phyloP scores from a whole-genome alignment of 2,113 vertebrate species.

The Hucho hucho region DNA sequence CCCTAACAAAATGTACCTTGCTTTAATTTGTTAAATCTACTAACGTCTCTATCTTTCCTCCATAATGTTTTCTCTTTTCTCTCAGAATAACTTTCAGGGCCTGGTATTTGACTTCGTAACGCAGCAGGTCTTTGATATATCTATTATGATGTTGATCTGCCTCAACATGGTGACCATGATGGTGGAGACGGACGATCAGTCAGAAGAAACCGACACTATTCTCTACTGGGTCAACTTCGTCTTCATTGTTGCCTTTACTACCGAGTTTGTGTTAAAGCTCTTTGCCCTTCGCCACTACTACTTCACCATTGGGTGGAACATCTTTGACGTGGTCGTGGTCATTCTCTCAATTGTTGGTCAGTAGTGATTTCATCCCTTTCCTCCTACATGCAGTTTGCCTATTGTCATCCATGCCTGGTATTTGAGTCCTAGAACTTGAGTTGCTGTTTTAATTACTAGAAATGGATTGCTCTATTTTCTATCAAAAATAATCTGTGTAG shows the following conservation, averaged over 20 bases:
- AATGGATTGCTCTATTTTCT: too few relatives aligned
- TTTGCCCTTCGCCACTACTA: conserved; percentile 97
- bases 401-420: not conserved
- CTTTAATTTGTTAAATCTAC: not conserved
- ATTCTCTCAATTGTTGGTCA: conserved; percentile 98
- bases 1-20: too few relatives aligned
- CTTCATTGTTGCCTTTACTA: conserved; percentile 94
- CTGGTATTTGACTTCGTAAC: conserved; percentile 97
- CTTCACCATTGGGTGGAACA: conserved; percentile 98
- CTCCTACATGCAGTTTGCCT: not conserved
- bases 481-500: too few relatives aligned
- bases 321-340: conserved; percentile 98
- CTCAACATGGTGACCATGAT: conserved; percentile 99
- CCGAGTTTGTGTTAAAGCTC: conserved; percentile 95
- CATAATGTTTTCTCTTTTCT: conserved; percentile 7
- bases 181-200: conserved; percentile 96
- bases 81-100: conserved; percentile 91
- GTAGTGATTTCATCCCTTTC: conserved; percentile 52
- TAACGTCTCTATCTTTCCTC: not conserved
- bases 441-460: not conserved
- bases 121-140: conserved; percentile 96
- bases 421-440: not conserved
- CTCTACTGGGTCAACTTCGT: conserved; percentile 98
- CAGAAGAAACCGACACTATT: conserved; percentile 86
- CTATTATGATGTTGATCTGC: conserved; percentile 99